phyloP scores from a whole-genome alignment of 2,888 invertebrate genomes.

The Poecilus cupreus region DNA sequence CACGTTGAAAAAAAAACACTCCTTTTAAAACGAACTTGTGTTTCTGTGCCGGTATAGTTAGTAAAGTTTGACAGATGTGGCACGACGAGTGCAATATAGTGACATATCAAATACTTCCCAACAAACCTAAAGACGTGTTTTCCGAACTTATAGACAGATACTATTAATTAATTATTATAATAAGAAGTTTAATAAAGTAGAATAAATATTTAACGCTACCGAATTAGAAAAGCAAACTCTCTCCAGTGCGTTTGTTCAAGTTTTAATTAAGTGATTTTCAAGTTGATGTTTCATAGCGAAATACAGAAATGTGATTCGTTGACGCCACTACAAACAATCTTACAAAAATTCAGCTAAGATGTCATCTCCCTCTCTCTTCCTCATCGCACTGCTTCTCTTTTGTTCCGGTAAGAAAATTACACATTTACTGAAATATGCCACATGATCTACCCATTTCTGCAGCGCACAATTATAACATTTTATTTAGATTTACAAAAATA shows the following conservation, averaged over 20 bases:
- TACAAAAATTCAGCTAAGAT: constrained; percentile 35
- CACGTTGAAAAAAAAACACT: too few relatives aligned
- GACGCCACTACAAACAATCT: not conserved
- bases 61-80: not conserved
- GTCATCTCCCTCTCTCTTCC: constrained; percentile 28
- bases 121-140: too few relatives aligned
- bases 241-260: constrained; percentile 33
- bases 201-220: not conserved
- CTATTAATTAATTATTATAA: too few relatives aligned
- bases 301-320: constrained; percentile 38
- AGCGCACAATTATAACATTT: not conserved
- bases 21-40: not conserved
- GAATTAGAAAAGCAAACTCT: not conserved
- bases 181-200: too few relatives aligned
- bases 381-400: constrained; percentile 39
- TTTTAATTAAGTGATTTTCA: constrained; percentile 28
- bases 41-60: not conserved
- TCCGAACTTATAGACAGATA: too few relatives aligned
- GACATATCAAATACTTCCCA: too few relatives aligned
- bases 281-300: not conserved
- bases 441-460: not conserved
- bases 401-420: constrained; percentile 33
- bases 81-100: too few relatives aligned
- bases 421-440: not conserved
- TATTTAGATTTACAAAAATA: too few relatives aligned